Evolutionary conservation across 2,888 invertebrate species (phyloP).

Genomic region (Idaea biselata): DNA sequence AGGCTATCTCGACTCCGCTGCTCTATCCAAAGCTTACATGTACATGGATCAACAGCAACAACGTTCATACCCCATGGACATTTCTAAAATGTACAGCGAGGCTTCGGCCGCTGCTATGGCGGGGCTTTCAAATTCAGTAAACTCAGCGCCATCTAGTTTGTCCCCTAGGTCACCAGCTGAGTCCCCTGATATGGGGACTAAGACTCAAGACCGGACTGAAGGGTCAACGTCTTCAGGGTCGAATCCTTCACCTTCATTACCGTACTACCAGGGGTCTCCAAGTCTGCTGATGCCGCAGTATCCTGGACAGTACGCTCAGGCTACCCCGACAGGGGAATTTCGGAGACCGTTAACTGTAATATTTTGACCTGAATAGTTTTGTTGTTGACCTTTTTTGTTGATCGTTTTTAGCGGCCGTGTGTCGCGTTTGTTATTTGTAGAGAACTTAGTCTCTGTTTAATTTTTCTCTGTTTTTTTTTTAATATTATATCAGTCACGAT

Average conservation of each 20-base stretch:
- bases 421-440: constrained; percentile 8
- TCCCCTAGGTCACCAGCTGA: constrained; percentile 74
- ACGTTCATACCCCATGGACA: constrained; percentile 82
- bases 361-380: constrained; percentile 86
- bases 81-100: constrained; percentile 84
- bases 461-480: not conserved
- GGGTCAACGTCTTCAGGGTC: constrained; percentile 82
- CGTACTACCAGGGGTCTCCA: constrained; percentile 80
- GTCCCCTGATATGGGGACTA: constrained; percentile 78
- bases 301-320: constrained; percentile 79
- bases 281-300: constrained; percentile 86
- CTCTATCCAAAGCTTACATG: constrained; percentile 87
- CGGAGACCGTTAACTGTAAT: constrained; percentile 88
- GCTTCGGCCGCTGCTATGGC: constrained; percentile 82
- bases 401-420: constrained; percentile 33
- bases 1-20: constrained; percentile 86
- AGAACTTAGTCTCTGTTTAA: constrained; percentile 7
- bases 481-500: not conserved
- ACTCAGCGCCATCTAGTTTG: constrained; percentile 69
- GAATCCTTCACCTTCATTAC: constrained; percentile 82
- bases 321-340: constrained; percentile 84
- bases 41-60: constrained; percentile 85
- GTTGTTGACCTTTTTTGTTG: constrained; percentile 31
- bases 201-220: constrained; percentile 76
- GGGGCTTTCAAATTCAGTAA: constrained; percentile 60